Percentiles rank a stretch among this genome's conserved stretches.
These are phyloP conservation scores for Tautogolabrus adspersus DNA, from an alignment of 2,113 vertebrate genomes.

Conservation along the genomic window DNA sequence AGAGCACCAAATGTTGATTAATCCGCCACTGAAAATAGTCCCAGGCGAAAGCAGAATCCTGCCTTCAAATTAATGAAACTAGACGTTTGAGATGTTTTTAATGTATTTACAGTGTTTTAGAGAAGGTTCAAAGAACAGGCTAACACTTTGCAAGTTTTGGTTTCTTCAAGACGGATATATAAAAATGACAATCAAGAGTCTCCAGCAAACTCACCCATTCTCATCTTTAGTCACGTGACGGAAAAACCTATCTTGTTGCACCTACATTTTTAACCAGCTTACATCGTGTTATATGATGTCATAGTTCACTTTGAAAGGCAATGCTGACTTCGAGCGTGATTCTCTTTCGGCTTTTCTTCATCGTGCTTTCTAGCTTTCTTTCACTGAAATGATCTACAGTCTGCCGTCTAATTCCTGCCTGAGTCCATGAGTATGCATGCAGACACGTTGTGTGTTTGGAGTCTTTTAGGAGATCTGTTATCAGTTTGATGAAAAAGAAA, in stretches of 20 bases:
- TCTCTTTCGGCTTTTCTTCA: background rate
- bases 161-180: no score
- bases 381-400: background rate
- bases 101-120: background rate
- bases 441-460: background rate
- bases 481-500: background rate
- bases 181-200: no score
- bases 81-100: background rate
- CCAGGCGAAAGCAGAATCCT: background rate
- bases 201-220: no score
- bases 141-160: no score
- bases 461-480: background rate
- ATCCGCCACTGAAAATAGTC: conserved; percentile 29
- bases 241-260: no score
- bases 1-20: background rate
- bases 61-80: background rate
- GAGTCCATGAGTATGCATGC: background rate
- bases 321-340: no score
- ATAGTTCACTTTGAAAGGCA: no score
- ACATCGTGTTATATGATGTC: no score
- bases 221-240: no score
- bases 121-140: no score
- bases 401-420: background rate
- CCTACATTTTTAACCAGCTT: no score
- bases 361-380: background rate